Conservation (phyloP, 2,888 invertebrate species). For the Xestia rhomboidea region DNA sequence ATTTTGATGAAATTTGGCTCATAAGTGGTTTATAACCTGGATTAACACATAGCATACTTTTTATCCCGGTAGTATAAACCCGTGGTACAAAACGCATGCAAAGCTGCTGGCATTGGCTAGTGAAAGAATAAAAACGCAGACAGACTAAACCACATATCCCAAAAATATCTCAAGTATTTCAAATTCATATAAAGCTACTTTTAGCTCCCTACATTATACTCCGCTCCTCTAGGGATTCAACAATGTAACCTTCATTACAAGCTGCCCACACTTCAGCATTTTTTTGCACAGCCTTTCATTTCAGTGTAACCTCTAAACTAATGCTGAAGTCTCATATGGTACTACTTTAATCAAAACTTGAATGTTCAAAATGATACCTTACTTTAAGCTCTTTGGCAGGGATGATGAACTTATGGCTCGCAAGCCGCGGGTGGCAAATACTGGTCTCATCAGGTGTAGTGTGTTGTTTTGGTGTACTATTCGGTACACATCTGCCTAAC, state of each 20-base stretch:
- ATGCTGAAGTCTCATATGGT: conserved; percentile 6
- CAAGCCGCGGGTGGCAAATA: not conserved
- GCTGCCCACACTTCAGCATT: conserved; percentile 22
- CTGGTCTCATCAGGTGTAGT: not conserved
- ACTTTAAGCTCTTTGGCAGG: conserved; percentile 1
- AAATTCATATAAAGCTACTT: conserved; percentile 13
- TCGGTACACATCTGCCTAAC: too few relatives aligned
- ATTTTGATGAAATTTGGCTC: too few relatives aligned
- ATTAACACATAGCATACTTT: too few relatives aligned
- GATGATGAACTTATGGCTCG: not conserved
- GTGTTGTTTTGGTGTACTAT: too few relatives aligned
- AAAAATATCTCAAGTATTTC: conserved; percentile 17
- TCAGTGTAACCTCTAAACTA: not conserved
- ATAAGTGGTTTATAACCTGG: too few relatives aligned
- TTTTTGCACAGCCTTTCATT: conserved; percentile 1
- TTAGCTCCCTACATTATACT: not conserved
- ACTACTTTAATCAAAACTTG: conserved; percentile 31
- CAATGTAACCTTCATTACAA: conserved; percentile 21
- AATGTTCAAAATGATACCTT: conserved; percentile 13
- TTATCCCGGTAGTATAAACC: too few relatives aligned
- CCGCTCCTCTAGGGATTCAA: conserved; percentile 2
- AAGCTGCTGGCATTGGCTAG: too few relatives aligned
- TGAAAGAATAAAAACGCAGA: not conserved
- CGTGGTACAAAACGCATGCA: too few relatives aligned
- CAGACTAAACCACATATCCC: not conserved